Base-by-base conservation (phyloP, 2,113 vertebrate genomes). In the Nothobranchius kuhntae region DNA sequence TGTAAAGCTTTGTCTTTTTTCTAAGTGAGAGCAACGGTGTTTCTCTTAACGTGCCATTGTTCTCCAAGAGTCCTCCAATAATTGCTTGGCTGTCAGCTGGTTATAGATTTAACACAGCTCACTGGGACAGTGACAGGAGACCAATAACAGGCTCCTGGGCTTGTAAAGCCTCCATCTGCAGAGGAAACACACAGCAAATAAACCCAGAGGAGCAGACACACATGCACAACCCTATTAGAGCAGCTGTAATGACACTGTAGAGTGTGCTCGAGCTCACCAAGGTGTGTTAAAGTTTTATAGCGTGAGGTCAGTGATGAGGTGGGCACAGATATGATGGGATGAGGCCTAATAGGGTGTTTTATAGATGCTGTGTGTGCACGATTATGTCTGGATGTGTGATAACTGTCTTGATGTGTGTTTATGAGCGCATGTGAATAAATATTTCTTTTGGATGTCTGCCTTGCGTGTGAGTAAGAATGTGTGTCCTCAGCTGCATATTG, bases 101-200 rank as follows among this genome's bases (percentile, higher is more conserved):
- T 88, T 83, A 80, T 79, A 84, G 84, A 89, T 89, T 87, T 86
- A 90, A 82, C 85, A 80, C 79, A 67, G 84, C 88, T 83, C 86
- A 64, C 78, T 73, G 81, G 83, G 87, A 89, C 82, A 57, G 77
- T 83, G 88, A 87, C 73, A 82, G 87, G 68, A 81, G 87, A 75
- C 81, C 87, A 86, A 87, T 90, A 88, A 87, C 82, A 64, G 81
- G 77, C 72, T 84, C 68, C 83, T 67, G 80, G 70, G 79, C 87
- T 86, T 89, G 88, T 88, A 86, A 91, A 90, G 82, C 84, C 73
- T 87, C 87, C 81, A 88, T 90, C 87, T 90, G 87, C 74, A 84
- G 84, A 80, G 73, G 83, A 89, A 89, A 87, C 81, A 77, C 71
- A 51, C 50, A 76, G 78, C 86, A 84, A 85, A 89, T 89, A 89